Evolutionary conservation across 2,888 invertebrate species (phyloP), one percentile per base, ranked within the genome.

Genomic region (Amblyteles armatorius): DNA sequence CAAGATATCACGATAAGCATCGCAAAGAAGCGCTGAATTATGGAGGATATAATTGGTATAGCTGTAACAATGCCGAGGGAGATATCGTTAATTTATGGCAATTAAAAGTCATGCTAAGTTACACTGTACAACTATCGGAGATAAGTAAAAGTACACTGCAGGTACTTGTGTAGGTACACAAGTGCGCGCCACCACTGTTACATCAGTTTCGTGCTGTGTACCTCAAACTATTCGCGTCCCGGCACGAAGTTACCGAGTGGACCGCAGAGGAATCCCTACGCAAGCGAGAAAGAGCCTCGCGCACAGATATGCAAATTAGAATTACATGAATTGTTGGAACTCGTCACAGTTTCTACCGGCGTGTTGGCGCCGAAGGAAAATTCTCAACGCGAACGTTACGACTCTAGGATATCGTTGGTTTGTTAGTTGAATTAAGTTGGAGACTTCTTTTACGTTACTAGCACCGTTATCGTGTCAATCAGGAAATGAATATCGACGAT

Each of bases 101-200:
- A 73, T 73, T 73, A 73, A 73, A 73, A 73, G 57, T 73, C 60
- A 44, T 44, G 44, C 44, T 26, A 40, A 73, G 73, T 73, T 73
- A 11, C 40, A 9, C 6, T 22, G 19, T n/a, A 40, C 19, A 67
- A 60, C 44, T 44, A 57, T 73, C 9, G 44, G 26, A 26, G 60
- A 60, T 73, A 60, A 6, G 40, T 57, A 73, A 73, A 73, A 57
- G 57, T 60, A 73, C 60, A 72, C 36, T 33, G 11, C 9, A 36
- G 11, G 57, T 57, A 52, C n/a, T 52, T 19, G 52, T 52, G 52
- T 52, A 52, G 9, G 19, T 52, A 19, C 19, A 19, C 19, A 44
- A 44, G 52, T 52, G 7, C 19, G 7, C 16, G 11, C 44, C 44
- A 40, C 73, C 60, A 60, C 57, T 44, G 26, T 26, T 44, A 44